These are phyloP conservation scores for Choloepus didactylus DNA, from an alignment of 2,797 vertebrate species.

Conservation along the genomic window DNA sequence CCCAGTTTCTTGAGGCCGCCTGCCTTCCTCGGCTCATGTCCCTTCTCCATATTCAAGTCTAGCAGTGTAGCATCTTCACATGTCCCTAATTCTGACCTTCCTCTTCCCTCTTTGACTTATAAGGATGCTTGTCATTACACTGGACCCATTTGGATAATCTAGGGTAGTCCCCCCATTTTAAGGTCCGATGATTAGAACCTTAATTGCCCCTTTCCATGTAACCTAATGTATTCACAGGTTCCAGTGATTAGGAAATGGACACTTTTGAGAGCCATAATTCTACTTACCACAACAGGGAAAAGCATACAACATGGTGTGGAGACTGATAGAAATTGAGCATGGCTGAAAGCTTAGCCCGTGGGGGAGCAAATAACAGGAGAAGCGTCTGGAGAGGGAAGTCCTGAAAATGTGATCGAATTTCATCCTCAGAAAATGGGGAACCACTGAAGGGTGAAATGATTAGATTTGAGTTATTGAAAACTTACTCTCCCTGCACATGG, in stretches of 20 bases:
- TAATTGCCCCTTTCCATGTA: neutral
- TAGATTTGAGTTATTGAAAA: conserved; percentile 48
- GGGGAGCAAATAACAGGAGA: neutral
- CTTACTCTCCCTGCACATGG: neutral
- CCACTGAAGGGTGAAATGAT: conserved; percentile 47
- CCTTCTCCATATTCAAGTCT: neutral
- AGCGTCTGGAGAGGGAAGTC: neutral
- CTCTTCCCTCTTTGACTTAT: neutral
- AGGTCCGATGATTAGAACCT: neutral
- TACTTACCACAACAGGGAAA: neutral
- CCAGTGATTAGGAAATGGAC: neutral
- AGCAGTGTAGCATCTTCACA: neutral
- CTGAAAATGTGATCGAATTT: neutral
- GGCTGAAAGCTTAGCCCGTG: neutral
- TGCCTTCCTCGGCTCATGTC: neutral
- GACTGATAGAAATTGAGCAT: neutral
- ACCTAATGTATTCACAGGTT: neutral
- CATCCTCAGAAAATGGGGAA: neutral
- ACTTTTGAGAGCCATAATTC: neutral
- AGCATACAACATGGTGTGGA: neutral
- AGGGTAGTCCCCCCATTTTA: neutral
- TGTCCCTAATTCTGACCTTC: neutral
- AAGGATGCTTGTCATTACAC: neutral
- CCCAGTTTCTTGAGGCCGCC: neutral
- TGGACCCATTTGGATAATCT: neutral